Evolutionary conservation across 2,797 vertebrate genomes (phyloP).

Genomic region (Protosalanx chinensis): DNA sequence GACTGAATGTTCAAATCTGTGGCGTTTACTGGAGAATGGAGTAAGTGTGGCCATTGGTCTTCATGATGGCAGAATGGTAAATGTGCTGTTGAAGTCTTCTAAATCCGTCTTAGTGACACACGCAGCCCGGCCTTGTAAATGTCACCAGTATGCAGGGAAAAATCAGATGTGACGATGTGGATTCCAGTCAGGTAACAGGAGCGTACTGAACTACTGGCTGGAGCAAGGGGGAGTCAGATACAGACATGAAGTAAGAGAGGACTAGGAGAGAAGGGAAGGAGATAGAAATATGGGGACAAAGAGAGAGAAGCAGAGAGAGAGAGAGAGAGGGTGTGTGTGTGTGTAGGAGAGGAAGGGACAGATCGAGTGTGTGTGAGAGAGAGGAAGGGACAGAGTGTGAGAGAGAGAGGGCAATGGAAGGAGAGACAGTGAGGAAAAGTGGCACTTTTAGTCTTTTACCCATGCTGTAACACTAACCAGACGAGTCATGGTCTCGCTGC

Average conservation of each 20-base stretch:
- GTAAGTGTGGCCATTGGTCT: slow-evolving; percentile 50
- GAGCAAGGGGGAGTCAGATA: too few relatives aligned
- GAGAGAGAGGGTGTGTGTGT: background rate
- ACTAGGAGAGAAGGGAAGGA: background rate
- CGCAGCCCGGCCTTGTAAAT: slow-evolving; percentile 34
- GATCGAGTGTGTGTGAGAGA: background rate
- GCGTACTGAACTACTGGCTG: slow-evolving; percentile 8
- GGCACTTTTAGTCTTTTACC: background rate
- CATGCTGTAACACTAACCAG: slow-evolving; percentile 26
- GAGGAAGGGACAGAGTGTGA: background rate
- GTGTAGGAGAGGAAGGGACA: background rate
- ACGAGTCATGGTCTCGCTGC: slow-evolving; percentile 38
- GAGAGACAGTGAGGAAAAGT: background rate
- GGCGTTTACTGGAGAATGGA: slow-evolving; percentile 54
- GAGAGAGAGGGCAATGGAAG: background rate
- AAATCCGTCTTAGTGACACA: slow-evolving; percentile 49
- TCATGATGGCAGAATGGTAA: slow-evolving; percentile 19
- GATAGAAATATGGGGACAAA: background rate
- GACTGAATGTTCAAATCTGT: slow-evolving; percentile 61
- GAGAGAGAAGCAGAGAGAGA: background rate
- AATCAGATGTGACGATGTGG: slow-evolving; percentile 22
- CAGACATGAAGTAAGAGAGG: background rate
- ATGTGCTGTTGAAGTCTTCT: slow-evolving; percentile 47
- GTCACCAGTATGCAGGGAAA: slow-evolving; percentile 30
- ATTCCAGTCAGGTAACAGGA: slow-evolving; percentile 17